Evolutionary conservation across 2,113 vertebrate species (phyloP).

Genomic region (Halcyon malimbica): DNA sequence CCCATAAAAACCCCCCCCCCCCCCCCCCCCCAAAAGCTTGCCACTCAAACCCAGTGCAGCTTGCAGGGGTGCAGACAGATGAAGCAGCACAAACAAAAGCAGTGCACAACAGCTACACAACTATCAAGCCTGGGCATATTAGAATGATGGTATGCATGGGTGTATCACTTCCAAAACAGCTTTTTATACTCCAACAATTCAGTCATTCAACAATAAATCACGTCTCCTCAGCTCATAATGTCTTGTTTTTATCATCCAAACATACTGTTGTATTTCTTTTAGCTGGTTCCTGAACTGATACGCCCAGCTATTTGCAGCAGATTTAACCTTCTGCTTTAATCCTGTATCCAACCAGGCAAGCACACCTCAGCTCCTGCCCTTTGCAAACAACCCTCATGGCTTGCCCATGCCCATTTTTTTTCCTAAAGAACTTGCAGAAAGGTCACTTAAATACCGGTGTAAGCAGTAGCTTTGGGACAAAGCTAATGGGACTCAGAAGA

Average conservation of each 20-base stretch:
- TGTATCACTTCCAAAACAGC: neutral
- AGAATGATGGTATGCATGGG: rapidly evolving
- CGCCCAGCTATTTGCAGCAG: neutral
- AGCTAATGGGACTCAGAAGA: neutral
- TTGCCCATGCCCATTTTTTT: rapidly evolving
- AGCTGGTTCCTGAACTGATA: rapidly evolving
- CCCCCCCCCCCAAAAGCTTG: neutral
- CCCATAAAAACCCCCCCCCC: no score
- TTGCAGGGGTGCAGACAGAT: neutral
- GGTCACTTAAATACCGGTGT: neutral
- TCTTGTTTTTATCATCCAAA: neutral
- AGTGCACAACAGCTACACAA: neutral
- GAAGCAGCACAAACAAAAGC: neutral
- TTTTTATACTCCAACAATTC: neutral
- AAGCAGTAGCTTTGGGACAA: rapidly evolving
- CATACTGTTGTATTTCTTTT: rapidly evolving
- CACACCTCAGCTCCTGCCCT: neutral
- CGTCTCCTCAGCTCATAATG: neutral
- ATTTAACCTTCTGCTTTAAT: neutral
- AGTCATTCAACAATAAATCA: neutral
- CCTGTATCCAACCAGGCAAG: rapidly evolving
- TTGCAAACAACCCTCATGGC: neutral
- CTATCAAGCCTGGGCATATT: neutral
- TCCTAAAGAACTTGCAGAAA: neutral
- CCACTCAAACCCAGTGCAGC: neutral